phyloP scores from a whole-genome alignment of 2,888 invertebrate genomes.

The Brenthis ino region DNA sequence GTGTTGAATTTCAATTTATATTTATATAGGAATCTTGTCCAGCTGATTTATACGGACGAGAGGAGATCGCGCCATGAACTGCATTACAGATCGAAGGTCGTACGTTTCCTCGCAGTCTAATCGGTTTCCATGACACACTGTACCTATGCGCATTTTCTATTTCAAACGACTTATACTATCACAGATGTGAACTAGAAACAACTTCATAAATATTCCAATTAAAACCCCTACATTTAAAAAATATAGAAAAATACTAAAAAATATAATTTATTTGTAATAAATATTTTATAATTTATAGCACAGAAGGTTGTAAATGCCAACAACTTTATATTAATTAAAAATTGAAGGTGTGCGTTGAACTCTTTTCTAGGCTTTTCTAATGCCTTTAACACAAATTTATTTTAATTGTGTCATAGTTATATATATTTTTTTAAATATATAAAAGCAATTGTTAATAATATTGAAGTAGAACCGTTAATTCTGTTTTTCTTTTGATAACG shows the following conservation, averaged over 20 bases:
- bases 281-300: background rate
- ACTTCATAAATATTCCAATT: background rate
- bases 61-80: conserved; percentile 65
- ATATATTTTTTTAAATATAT: background rate
- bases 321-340: background rate
- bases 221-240: background rate
- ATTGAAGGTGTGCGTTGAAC: conserved; percentile 64
- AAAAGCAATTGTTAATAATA: conserved; percentile 17
- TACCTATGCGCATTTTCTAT: conserved; percentile 40
- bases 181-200: too few species aligned
- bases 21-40: conserved; percentile 61
- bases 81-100: conserved; percentile 71
- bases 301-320: background rate
- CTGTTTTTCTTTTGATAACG: conserved; percentile 48
- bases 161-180: conserved; percentile 2
- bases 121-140: conserved; percentile 56
- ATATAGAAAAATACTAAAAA: background rate
- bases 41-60: conserved; percentile 69
- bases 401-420: background rate
- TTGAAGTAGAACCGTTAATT: conserved; percentile 21
- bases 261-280: background rate
- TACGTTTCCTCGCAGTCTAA: conserved; percentile 53
- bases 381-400: conserved; percentile 4
- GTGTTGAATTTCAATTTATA: conserved; percentile 67
- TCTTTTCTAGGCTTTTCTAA: conserved; percentile 59